Conservation (phyloP, 2,797 vertebrate genomes). For the Silurus lanzhouensis region DNA sequence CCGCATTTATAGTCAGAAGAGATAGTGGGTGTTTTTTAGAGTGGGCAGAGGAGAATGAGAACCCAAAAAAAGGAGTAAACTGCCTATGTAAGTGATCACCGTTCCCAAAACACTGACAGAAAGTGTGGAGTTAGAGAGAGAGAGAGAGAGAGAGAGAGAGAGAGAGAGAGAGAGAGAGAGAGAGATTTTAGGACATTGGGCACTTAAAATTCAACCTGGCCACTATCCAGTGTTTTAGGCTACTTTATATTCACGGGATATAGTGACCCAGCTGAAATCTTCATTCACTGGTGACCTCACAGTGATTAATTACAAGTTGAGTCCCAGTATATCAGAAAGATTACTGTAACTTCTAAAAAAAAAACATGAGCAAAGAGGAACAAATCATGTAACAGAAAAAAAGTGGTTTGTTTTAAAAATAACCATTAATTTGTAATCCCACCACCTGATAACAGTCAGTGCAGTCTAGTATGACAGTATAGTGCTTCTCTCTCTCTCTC, state of each 20-base stretch:
- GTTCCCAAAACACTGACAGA: conserved; percentile 9
- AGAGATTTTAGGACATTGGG: conserved; percentile 65
- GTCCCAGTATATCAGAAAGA: conserved; percentile 43
- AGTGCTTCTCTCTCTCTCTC: too few species aligned
- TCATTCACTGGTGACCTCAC: conserved; percentile 64
- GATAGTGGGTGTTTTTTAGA: conserved; percentile 42
- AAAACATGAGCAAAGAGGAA: neutral
- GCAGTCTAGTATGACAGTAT: too few species aligned
- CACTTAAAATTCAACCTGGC: conserved; percentile 78
- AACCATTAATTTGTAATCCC: neutral
- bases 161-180: conserved; percentile 36
- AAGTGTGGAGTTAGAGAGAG: conserved; percentile 12
- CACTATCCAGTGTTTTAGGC: conserved; percentile 69
- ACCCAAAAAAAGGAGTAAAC: conserved; percentile 22
- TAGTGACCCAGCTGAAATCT: conserved; percentile 68
- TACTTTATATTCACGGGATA: conserved; percentile 79
- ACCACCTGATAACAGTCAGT: neutral
- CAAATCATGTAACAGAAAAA: neutral
- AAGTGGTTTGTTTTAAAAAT: conserved; percentile 1
- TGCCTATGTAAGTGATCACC: conserved; percentile 30
- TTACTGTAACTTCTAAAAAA: conserved; percentile 25
- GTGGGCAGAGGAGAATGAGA: conserved; percentile 18
- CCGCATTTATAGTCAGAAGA: conserved; percentile 44
- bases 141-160: conserved; percentile 58
- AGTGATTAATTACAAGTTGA: conserved; percentile 64